A percentile compares a stretch with the other conserved stretches of the same genome.
Conservation (phyloP, 2,797 vertebrate species). For the Pseudomugil tenellus region DNA sequence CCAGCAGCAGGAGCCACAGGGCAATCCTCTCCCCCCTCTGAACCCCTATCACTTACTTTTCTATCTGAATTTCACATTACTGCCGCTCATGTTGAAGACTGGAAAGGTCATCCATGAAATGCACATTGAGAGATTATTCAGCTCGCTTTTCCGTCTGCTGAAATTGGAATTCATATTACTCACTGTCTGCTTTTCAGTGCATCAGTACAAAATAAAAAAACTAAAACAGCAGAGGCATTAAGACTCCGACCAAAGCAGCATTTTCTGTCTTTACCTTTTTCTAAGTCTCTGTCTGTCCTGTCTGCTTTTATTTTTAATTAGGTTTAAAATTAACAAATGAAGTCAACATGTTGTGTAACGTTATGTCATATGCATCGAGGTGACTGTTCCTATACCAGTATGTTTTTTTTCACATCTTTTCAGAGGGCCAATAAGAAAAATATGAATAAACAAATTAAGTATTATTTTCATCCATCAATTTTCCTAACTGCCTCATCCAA, state of each 20-base stretch:
- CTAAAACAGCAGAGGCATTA: neutral
- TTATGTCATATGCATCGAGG: no score
- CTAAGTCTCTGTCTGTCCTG: no score
- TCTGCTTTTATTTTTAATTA: no score
- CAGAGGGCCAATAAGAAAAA: no score
- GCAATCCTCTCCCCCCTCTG: conserved; percentile 48
- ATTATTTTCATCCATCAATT: no score
- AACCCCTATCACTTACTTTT: conserved; percentile 54
- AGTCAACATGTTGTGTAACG: no score
- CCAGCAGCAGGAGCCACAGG: conserved; percentile 58
- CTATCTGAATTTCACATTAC: conserved; percentile 71
- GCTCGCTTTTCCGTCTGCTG: conserved; percentile 61
- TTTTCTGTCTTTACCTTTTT: no score
- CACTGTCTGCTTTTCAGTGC: conserved; percentile 37
- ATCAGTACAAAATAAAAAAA: conserved; percentile 11
- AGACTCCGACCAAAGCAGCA: neutral
- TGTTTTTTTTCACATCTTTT: no score
- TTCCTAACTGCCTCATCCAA: no score
- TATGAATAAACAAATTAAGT: no score
- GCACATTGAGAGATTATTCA: conserved; percentile 70
- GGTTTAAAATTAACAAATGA: no score
- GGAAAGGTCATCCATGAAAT: conserved; percentile 81
- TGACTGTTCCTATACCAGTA: no score
- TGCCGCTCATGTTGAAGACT: conserved; percentile 53
- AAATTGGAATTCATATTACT: conserved; percentile 72